phyloP scores from a whole-genome alignment of 1,140 invertebrate species.

The Drosophila varians region DNA sequence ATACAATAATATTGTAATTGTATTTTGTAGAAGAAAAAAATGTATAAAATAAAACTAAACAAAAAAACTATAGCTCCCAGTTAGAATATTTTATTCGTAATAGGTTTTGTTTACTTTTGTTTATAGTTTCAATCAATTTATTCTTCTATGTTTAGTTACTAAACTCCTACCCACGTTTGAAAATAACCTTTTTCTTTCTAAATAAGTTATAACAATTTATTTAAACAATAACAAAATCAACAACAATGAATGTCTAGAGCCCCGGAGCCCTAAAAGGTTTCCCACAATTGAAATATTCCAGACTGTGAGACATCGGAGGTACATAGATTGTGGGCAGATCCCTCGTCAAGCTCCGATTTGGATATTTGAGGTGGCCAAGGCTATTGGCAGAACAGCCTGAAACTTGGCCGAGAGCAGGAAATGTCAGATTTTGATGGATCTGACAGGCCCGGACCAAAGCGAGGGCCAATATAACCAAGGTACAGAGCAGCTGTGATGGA shows the following conservation, averaged over 20 bases:
- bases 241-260: conserved; percentile 44
- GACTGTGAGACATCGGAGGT: not conserved
- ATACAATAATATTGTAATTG: no score
- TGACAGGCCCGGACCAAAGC: conserved; percentile 32
- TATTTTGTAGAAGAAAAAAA: no score
- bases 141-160: not conserved
- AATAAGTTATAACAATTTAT: conserved; percentile 44
- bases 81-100: no score
- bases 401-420: conserved; percentile 36
- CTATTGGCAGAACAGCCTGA: conserved; percentile 14
- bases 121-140: no score
- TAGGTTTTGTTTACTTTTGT: no score
- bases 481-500: conserved; percentile 47
- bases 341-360: conserved; percentile 27
- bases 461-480: conserved; percentile 44
- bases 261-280: conserved; percentile 7
- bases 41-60: no score
- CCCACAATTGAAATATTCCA: conserved; percentile 10
- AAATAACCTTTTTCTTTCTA: not conserved
- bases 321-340: conserved; percentile 22
- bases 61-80: no score
- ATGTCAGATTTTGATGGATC: conserved; percentile 49
- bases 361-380: not conserved
- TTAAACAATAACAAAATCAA: conserved; percentile 59
- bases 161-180: not conserved